Base-by-base conservation (phyloP, 1,140 invertebrate species). In the Nephila pilipes region DNA sequence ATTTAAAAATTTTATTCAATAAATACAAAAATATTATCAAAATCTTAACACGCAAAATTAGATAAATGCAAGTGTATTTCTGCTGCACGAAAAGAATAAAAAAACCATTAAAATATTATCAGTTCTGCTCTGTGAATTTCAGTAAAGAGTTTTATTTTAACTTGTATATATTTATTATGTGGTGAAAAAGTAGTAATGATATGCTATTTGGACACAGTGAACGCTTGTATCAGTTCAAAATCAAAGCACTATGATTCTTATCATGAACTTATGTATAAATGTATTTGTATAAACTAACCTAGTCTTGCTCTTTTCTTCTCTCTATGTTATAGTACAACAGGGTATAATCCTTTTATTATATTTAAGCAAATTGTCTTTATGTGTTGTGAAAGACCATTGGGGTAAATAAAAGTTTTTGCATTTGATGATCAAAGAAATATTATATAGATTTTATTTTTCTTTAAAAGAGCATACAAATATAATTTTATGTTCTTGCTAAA, bases 271-370 rank as follows among this genome's bases (percentile, higher is more conserved):
- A 54, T 88, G 69, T 90, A 75, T 79, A 79, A 79, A 80, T 87
- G 65, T 90, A 80, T 22, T 46, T 90, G 63, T 90, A 80, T 57
- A 55, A 12, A 32, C 22, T 69, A 63, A 57, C 18, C 69, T 90
- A 90, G 88, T 90, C 55, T 80, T 32, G 69, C 60, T 75, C 20
- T 90, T 90, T 75, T 29, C 38, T 80, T 90, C 16, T 57, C 65
- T 57, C 46, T 90, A 57, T 90, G 65, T 90, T 90, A 80, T 75
- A 79, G 65, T 80, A 90, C 46, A 55, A 90, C 88, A 90, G 88
- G 88, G 88, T 90, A 90, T 79, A 90, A 75, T 89, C 46, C 36
- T 90, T 90, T 90, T 8, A 79, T 60, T 88, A 88, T 10, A 69
- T 88, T 60, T 36, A 90, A 79, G n/a, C 16, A 90, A 55, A 58